Evolutionary conservation across 1,140 invertebrate species (phyloP).

Genomic region (Sycobia sp.): DNA sequence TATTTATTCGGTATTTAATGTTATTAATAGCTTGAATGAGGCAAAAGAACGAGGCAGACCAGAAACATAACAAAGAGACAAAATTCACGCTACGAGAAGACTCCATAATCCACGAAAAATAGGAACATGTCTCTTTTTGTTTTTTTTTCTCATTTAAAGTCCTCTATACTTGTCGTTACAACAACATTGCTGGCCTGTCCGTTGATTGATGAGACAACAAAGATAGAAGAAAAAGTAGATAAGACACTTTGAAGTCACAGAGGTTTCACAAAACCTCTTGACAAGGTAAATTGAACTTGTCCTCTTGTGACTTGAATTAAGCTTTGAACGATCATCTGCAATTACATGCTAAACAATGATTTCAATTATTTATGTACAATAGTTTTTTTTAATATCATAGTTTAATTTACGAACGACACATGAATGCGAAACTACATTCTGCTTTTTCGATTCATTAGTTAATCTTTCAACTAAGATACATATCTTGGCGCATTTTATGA

Average conservation of each 20-base stretch:
- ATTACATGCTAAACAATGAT: constrained; percentile 50
- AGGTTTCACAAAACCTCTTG: constrained; percentile 23
- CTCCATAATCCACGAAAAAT: constrained; percentile 32
- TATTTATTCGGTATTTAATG: constrained; percentile 54
- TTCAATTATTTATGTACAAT: constrained; percentile 53
- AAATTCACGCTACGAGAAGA: constrained; percentile 34
- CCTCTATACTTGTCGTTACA: constrained; percentile 27
- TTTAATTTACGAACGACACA: constrained; percentile 25
- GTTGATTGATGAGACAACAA: constrained; percentile 49
- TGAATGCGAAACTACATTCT: constrained; percentile 18
- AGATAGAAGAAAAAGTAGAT: constrained; percentile 48
- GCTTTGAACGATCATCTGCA: constrained; percentile 50
- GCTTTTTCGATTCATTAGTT: constrained; percentile 24
- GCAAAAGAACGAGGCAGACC: constrained; percentile 50
- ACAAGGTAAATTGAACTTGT: constrained; percentile 39
- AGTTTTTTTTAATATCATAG: constrained; percentile 38
- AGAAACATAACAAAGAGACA: constrained; percentile 42
- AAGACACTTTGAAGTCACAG: constrained; percentile 57
- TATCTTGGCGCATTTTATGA: constrained; percentile 32
- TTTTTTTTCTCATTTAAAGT: constrained; percentile 24
- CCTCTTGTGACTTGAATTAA: constrained; percentile 53
- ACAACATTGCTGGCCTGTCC: constrained; percentile 44
- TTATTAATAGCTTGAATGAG: constrained; percentile 51
- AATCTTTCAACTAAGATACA: constrained; percentile 33
- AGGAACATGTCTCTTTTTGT: constrained; percentile 28